Percentiles rank a stretch among this genome's conserved stretches.
These are phyloP conservation scores for Alsophila aescularia DNA, from an alignment of 2,888 invertebrate genomes.

Conservation along the genomic window DNA sequence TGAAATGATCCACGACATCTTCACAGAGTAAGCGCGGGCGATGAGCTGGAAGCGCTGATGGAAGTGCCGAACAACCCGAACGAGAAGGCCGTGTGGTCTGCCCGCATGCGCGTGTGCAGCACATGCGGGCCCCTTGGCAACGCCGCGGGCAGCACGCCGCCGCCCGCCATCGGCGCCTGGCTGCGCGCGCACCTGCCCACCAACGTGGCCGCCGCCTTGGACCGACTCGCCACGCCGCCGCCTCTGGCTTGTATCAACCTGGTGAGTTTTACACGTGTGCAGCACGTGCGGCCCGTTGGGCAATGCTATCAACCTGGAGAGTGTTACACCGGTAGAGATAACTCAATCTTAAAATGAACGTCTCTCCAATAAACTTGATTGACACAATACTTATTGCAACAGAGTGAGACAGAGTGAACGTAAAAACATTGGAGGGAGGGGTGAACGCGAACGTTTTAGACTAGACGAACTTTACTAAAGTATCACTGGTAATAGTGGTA, in stretches of 20 bases:
- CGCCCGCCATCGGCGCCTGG: constrained; percentile 69
- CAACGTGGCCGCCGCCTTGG: constrained; percentile 62
- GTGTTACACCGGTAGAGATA: too few relatives aligned
- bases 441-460: too few relatives aligned
- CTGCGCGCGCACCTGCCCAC: constrained; percentile 67
- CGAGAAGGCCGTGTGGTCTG: constrained; percentile 60
- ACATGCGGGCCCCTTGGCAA: constrained; percentile 49
- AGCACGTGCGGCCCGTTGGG: too few relatives aligned
- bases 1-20: neutral
- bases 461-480: too few relatives aligned
- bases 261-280: constrained; percentile 42
- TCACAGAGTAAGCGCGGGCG: constrained; percentile 66
- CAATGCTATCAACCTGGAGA: too few relatives aligned
- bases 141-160: constrained; percentile 51
- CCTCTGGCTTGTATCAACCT: constrained; percentile 59
- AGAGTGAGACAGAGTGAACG: too few relatives aligned
- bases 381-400: too few relatives aligned
- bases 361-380: too few relatives aligned
- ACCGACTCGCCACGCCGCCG: constrained; percentile 63
- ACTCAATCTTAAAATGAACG: too few relatives aligned
- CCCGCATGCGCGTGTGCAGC: constrained; percentile 67
- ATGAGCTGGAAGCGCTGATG: constrained; percentile 62
- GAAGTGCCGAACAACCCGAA: constrained; percentile 54
- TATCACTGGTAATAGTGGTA: too few relatives aligned
- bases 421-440: too few relatives aligned